phyloP scores from a whole-genome alignment of 2,888 invertebrate genomes.

The Amphimallon solstitiale region DNA sequence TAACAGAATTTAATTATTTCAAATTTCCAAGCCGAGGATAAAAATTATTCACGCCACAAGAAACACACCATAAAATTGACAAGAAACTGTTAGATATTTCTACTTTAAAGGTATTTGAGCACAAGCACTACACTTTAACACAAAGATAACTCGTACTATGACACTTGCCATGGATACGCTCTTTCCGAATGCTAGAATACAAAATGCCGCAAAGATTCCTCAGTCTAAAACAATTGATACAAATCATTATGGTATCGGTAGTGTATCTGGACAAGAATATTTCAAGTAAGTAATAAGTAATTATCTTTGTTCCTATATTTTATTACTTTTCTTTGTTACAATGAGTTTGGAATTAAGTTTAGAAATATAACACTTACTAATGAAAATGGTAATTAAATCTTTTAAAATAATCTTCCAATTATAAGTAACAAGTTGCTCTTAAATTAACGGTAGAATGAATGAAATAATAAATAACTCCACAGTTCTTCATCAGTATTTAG shows the following conservation, averaged over 20 bases:
- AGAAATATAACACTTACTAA: too few relatives aligned
- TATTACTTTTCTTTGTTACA: too few relatives aligned
- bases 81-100: conserved; percentile 22
- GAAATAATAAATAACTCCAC: too few relatives aligned
- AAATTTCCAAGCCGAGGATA: conserved; percentile 7
- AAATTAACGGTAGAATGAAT: too few relatives aligned
- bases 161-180: conserved; percentile 13
- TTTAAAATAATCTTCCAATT: too few relatives aligned
- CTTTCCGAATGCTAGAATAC: conserved; percentile 9
- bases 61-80: conserved; percentile 33
- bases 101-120: neutral
- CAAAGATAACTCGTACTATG: neutral
- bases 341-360: too few relatives aligned
- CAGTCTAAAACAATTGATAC: conserved; percentile 44
- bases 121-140: neutral
- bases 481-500: too few relatives aligned
- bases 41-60: conserved; percentile 30
- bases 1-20: conserved; percentile 27
- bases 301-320: too few relatives aligned
- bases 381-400: too few relatives aligned
- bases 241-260: conserved; percentile 47
- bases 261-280: conserved; percentile 44
- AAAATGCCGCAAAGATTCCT: conserved; percentile 14
- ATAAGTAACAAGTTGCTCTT: too few relatives aligned
- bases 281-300: conserved; percentile 48